phyloP scores from a whole-genome alignment of 2,888 invertebrate species.

The Melanotus villosus region DNA sequence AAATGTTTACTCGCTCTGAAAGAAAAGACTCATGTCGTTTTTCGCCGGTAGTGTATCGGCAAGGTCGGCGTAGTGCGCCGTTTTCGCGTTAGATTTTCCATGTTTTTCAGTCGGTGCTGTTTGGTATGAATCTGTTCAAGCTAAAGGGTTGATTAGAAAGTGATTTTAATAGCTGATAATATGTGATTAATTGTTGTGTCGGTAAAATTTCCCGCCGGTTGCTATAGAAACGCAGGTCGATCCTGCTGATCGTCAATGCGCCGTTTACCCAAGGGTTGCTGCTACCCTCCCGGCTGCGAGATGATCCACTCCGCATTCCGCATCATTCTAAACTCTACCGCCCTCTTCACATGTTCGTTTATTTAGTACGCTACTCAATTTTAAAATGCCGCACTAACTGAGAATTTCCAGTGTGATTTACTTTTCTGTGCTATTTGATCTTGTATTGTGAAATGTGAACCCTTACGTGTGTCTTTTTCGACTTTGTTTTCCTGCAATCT shows the following conservation, averaged over 20 bases:
- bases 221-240: constrained; percentile 65
- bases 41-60: constrained; percentile 2
- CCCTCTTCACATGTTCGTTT: constrained; percentile 47
- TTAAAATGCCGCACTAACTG: constrained; percentile 44
- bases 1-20: constrained; percentile 15
- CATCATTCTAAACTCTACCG: constrained; percentile 48
- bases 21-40: constrained; percentile 4
- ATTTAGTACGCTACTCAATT: constrained; percentile 44
- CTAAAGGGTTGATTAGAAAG: constrained; percentile 7
- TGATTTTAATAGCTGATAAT: constrained; percentile 35
- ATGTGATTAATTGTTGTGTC: constrained; percentile 45
- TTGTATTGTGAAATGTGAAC: constrained; percentile 39
- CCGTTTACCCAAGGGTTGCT: constrained; percentile 58
- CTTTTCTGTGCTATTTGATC: constrained; percentile 5
- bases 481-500: constrained; percentile 26
- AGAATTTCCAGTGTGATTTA: constrained; percentile 22
- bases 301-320: constrained; percentile 47
- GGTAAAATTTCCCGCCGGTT: constrained; percentile 63
- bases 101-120: neutral
- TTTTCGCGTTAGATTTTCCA: constrained; percentile 4
- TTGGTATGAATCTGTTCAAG: neutral
- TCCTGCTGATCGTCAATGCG: constrained; percentile 59
- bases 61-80: neutral
- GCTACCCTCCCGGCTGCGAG: constrained; percentile 49
- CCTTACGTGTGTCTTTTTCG: constrained; percentile 5